Percentiles rank a stretch among this genome's conserved stretches.
Conservation (phyloP, 64 coral and sea anemone species). For the Stichodactyla mertensii region DNA sequence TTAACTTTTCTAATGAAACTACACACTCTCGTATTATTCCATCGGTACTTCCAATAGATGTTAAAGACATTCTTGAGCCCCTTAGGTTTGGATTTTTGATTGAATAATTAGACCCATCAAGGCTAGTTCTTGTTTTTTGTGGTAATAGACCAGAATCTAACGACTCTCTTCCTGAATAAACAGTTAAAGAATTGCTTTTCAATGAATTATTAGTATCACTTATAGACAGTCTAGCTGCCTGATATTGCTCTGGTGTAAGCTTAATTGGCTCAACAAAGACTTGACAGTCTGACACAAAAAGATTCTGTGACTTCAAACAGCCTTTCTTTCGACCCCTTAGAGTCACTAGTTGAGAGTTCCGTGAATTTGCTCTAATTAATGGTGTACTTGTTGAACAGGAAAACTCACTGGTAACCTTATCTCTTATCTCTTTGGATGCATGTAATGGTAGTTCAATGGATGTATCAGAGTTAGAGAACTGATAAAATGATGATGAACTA, state of each 20-base stretch:
- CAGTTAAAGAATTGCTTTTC: not conserved
- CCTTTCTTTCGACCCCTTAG: not conserved
- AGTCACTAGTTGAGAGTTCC: conserved; percentile 12
- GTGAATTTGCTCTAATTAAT: conserved; percentile 17
- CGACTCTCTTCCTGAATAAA: not conserved
- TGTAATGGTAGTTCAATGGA: not conserved
- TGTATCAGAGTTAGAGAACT: not conserved
- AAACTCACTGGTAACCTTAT: not conserved
- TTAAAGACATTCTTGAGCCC: not conserved
- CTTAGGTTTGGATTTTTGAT: not conserved
- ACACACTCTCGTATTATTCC: conserved; percentile 49
- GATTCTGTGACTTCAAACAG: not conserved
- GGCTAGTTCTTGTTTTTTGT: not conserved
- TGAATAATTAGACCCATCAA: not conserved
- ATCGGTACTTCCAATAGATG: not conserved
- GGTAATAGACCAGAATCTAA: not conserved
- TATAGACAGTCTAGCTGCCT: not conserved
- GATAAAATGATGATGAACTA: not conserved
- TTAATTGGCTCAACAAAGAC: conserved; percentile 5
- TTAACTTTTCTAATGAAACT: conserved; percentile 67
- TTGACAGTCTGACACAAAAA: conserved; percentile 11
- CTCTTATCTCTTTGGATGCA: not conserved
- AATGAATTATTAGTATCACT: not conserved
- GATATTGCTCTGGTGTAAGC: conserved; percentile 6
- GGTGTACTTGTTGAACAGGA: conserved; percentile 15